A percentile compares a stretch with the other conserved stretches of the same genome.
phyloP scores from a whole-genome alignment of 2,888 invertebrate species.

The Tipula vernalis region DNA sequence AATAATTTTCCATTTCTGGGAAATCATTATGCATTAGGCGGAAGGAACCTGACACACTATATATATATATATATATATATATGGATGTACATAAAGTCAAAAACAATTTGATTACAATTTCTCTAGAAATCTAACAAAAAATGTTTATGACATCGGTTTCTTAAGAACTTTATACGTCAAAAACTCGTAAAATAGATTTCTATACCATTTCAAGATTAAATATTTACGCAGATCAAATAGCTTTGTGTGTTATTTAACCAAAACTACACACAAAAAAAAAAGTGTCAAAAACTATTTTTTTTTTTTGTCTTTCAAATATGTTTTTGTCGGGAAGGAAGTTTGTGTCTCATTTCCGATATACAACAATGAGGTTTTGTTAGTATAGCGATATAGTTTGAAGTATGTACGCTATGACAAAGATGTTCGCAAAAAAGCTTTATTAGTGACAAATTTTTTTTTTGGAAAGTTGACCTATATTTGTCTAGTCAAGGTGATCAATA shows the following conservation, averaged over 20 bases:
- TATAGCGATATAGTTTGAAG: neutral
- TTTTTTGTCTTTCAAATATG: neutral
- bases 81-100: too few relatives aligned
- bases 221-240: neutral
- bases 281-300: neutral
- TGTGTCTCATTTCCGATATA: slow-evolving; percentile 4
- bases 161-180: neutral
- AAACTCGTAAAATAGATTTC: neutral
- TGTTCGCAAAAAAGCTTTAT: neutral
- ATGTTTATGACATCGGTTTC: neutral
- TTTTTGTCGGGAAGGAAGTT: neutral
- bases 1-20: neutral
- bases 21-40: neutral
- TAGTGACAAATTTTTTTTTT: neutral
- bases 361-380: neutral
- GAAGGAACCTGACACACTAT: neutral
- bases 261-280: neutral
- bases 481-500: neutral
- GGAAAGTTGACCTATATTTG: neutral
- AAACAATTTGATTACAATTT: neutral
- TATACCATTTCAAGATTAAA: neutral
- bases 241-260: neutral
- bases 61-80: neutral
- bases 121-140: neutral
- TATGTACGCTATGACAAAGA: neutral